A percentile compares a stretch with the other conserved stretches of the same genome.
Evolutionary conservation across 2,113 vertebrate genomes (phyloP).

Genomic region (Odobenus rosmarus): DNA sequence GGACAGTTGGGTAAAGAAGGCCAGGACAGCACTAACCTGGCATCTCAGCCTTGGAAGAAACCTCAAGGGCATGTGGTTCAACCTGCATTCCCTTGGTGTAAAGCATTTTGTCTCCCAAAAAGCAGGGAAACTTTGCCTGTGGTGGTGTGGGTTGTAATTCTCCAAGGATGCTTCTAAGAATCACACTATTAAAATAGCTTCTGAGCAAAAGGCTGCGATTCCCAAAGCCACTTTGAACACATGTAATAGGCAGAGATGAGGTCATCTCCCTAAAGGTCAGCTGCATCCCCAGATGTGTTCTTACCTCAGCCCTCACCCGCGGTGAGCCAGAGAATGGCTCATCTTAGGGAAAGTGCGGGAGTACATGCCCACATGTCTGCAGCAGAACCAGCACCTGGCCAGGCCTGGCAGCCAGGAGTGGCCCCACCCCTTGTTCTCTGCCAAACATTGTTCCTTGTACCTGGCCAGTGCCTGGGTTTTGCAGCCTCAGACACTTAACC

Average conservation of each 20-base stretch:
- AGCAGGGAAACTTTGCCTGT: constrained; percentile 17
- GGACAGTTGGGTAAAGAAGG: background rate
- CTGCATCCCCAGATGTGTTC: constrained; percentile 66
- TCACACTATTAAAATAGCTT: constrained; percentile 65
- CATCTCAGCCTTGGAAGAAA: background rate
- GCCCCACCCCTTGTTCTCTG: constrained; percentile 61
- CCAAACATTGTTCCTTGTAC: constrained; percentile 78
- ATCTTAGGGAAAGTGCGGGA: constrained; percentile 35
- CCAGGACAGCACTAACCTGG: background rate
- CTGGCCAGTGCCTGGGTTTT: constrained; percentile 63
- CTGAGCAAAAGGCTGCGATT: constrained; percentile 55
- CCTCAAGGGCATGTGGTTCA: background rate
- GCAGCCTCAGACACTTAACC: constrained; percentile 74
- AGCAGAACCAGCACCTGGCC: constrained; percentile 61
- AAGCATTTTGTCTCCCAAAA: background rate
- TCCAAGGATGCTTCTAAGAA: constrained; percentile 43
- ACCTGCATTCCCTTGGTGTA: background rate
- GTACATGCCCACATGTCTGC: constrained; percentile 14
- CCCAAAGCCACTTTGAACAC: constrained; percentile 60
- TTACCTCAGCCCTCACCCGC: constrained; percentile 61
- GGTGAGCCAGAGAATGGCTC: constrained; percentile 60
- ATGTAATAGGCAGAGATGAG: constrained; percentile 56
- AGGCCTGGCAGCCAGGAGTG: constrained; percentile 43
- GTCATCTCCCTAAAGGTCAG: constrained; percentile 69
- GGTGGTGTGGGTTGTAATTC: background rate